phyloP scores from a whole-genome alignment of 2,113 vertebrate species.

The Saguinus imperator region DNA sequence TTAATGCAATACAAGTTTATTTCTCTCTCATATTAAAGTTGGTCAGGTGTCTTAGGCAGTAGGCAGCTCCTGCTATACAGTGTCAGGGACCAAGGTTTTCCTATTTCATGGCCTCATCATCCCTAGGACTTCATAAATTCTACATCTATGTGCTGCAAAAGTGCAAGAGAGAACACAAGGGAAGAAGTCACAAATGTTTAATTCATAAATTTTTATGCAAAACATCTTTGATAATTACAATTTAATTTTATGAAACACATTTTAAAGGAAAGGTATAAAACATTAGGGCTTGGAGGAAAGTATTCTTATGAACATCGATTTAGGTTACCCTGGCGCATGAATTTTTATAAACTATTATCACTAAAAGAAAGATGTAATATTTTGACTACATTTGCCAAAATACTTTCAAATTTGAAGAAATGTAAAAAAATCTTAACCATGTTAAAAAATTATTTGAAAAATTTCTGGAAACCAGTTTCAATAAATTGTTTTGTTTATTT shows the following conservation, averaged over 20 bases:
- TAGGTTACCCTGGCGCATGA: background rate
- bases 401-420: background rate
- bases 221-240: background rate
- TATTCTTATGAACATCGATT: background rate
- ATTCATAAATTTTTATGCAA: background rate
- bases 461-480: conserved; percentile 43
- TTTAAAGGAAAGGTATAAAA: background rate
- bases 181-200: conserved; percentile 81
- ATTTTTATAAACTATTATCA: background rate
- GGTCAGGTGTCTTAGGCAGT: background rate
- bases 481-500: conserved; percentile 31
- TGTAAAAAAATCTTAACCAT: background rate
- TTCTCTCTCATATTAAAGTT: background rate
- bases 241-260: background rate
- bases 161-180: background rate
- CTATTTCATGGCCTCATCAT: background rate
- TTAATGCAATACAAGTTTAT: background rate
- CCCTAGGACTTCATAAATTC: background rate
- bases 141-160: background rate
- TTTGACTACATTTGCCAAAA: background rate
- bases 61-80: no score
- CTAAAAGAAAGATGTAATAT: background rate
- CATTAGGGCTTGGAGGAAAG: background rate
- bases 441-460: conserved; percentile 7
- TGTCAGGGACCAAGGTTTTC: background rate